These are phyloP conservation scores for Drosophila insularis DNA, from an alignment of 1,140 invertebrate genomes.

Conservation along the genomic window DNA sequence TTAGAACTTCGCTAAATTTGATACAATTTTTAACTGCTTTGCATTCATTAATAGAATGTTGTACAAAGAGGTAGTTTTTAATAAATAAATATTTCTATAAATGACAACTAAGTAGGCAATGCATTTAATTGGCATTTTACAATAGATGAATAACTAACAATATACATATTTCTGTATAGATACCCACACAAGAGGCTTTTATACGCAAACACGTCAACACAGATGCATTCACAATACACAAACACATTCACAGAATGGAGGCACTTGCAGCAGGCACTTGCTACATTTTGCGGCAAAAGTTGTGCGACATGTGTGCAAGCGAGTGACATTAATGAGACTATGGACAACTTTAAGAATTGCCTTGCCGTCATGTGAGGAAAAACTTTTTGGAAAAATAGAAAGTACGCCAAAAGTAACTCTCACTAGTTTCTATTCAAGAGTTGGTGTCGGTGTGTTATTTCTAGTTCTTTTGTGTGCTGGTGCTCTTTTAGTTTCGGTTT, in stretches of 20 bases:
- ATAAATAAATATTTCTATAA: neutral
- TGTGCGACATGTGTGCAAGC: slow-evolving; percentile 17
- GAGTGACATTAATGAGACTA: slow-evolving; percentile 21
- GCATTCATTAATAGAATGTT: neutral
- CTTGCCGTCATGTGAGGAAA: neutral
- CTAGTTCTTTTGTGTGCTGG: neutral
- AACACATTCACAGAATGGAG: neutral
- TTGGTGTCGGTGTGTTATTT: neutral
- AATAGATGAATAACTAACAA: slow-evolving; percentile 16
- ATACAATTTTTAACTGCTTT: no score
- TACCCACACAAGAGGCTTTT: slow-evolving; percentile 8
- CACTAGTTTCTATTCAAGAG: slow-evolving; percentile 12
- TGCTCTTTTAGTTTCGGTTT: slow-evolving; percentile 2
- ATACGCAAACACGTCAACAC: neutral
- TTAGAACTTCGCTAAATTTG: no score
- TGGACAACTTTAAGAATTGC: slow-evolving; percentile 18
- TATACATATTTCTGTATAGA: slow-evolving; percentile 6
- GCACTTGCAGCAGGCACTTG: slow-evolving; percentile 14
- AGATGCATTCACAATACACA: slow-evolving; percentile 1
- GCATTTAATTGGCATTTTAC: slow-evolving; percentile 3
- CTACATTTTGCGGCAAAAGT: slow-evolving; percentile 13
- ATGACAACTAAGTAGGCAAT: slow-evolving; percentile 8
- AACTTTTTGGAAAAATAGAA: slow-evolving; percentile 7
- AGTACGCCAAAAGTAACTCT: slow-evolving; percentile 10
- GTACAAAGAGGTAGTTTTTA: no score